These are phyloP conservation scores for Phyllostomus discolor DNA, from an alignment of 2,113 vertebrate species.

Conservation along the genomic window DNA sequence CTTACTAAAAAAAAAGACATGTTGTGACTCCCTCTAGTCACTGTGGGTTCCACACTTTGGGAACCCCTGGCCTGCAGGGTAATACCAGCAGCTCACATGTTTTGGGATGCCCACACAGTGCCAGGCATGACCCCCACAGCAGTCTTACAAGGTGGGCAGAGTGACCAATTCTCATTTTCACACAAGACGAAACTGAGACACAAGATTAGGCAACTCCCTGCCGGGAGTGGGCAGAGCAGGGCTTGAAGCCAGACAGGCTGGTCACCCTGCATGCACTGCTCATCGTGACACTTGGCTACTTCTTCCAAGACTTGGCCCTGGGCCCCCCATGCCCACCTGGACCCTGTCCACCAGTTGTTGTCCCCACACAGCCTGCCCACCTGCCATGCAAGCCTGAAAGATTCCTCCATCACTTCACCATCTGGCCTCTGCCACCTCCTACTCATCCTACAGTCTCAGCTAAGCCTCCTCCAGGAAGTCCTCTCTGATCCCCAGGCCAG, in stretches of 20 bases:
- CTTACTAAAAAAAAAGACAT: neutral
- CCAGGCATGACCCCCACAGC: neutral
- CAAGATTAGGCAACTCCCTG: neutral
- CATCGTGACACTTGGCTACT: neutral
- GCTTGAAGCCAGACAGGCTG: neutral
- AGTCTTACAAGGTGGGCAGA: neutral
- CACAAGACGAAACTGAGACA: neutral
- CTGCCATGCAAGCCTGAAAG: neutral
- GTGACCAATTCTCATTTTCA: neutral
- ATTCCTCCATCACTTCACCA: neutral
- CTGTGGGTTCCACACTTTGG: neutral
- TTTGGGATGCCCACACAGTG: neutral
- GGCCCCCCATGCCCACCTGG: fast-evolving
- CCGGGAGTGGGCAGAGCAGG: neutral
- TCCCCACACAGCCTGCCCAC: neutral
- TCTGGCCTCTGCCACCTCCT: neutral
- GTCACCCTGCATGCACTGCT: neutral
- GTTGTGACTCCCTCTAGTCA: neutral
- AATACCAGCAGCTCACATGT: neutral
- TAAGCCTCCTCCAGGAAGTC: neutral
- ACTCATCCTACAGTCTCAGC: neutral
- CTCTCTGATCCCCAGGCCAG: neutral
- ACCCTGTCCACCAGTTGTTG: neutral
- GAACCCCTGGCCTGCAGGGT: neutral
- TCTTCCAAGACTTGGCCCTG: neutral